Conservation (phyloP, 2,113 vertebrate genomes). For the Sinocyclocheilus maitianheensis region DNA sequence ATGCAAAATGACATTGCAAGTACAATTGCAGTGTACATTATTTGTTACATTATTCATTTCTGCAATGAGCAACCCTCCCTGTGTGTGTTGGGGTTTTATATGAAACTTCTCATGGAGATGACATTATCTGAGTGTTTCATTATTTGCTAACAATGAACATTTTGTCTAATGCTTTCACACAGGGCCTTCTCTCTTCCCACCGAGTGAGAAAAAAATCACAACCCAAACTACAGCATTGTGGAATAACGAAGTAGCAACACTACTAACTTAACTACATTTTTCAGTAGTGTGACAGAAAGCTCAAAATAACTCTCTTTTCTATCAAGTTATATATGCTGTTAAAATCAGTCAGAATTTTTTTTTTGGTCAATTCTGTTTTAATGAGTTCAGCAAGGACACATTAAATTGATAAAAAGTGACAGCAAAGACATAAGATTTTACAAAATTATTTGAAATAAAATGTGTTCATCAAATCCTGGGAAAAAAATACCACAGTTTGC, state of each 20-base stretch:
- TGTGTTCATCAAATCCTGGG: no score
- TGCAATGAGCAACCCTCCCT: constrained; percentile 4
- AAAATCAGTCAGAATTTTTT: no score
- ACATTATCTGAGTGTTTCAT: constrained; percentile 22
- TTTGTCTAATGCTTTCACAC: constrained; percentile 28
- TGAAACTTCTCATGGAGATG: not conserved
- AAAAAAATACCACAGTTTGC: no score
- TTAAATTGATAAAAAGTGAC: no score
- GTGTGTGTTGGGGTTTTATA: constrained; percentile 22
- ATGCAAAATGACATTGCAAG: not conserved
- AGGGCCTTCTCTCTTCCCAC: not conserved
- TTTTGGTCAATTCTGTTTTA: no score
- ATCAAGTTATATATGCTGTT: no score
- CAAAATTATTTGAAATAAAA: not conserved
- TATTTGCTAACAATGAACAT: constrained; percentile 23
- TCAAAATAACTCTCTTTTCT: not conserved
- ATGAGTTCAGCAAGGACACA: no score
- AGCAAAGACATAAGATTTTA: no score
- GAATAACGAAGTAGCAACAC: not conserved
- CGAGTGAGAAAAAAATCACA: not conserved
- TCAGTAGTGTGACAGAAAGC: not conserved
- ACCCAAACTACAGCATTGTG: not conserved
- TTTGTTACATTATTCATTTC: not conserved
- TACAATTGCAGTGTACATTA: constrained; percentile 4
- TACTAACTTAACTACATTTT: not conserved